Evolutionary conservation across 2,113 vertebrate genomes (phyloP), one percentile per base, ranked within the genome.

Genomic region (Menidia beryllina): DNA sequence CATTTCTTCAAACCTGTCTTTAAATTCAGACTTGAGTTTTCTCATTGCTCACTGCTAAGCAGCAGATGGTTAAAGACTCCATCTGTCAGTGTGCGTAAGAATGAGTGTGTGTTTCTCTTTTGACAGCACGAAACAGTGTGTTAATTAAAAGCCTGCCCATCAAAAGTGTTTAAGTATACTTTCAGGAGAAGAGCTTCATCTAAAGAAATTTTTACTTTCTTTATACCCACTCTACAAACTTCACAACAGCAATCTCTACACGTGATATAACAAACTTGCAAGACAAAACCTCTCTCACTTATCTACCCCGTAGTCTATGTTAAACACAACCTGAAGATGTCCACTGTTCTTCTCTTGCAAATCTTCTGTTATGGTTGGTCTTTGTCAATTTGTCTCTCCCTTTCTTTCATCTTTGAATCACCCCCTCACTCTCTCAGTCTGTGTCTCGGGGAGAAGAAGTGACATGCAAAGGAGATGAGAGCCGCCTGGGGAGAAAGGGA

Each of bases 391-490:
- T 69, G 66, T 84, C 47, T 63, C 54, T 70, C 70, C 74, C 74
- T 78, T 79, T 69, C 65, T 80, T 70, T 89, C 83, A 84, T 80
- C 83, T 88, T 68, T 87, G 85, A 82, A 83, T 86, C 81, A 82
- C 74, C 68, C 87, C 79, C 71, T 81, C 77, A 78, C 72, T 77
- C 74, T 74, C 53, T 92, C 92, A 84, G 83, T 92, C 87, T 86
- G 90, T 82, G 90, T 91, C 85, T 93, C 79, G 76, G 88, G 91
- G 86, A 86, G 92, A 78, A 83, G 91, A 65, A 81, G 88, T 86
- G 87, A 93, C 88, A 91, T 91, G 92, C 91, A 93, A 92, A 82
- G 92, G 89, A 87, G 90, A 93, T 73, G 89, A 91, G 69, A 91
- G 88, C 67, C 75, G 89, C 81, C 87, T 91, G 85, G 84, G 85